These are phyloP conservation scores for Chironomus striatipennis DNA, from an alignment of 1,140 invertebrate genomes.

Conservation along the genomic window DNA sequence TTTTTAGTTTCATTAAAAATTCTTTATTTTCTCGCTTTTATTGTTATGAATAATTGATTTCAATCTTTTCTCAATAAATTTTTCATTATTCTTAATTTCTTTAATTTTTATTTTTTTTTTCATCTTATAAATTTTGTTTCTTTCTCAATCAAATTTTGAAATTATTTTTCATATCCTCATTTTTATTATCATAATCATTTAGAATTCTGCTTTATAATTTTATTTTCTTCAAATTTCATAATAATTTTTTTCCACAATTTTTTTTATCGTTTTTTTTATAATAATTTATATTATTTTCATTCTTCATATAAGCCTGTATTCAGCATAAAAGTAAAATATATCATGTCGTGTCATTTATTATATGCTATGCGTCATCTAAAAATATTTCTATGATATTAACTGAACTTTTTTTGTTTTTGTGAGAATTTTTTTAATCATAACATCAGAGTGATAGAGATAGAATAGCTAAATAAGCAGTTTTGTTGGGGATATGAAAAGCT, in stretches of 20 bases:
- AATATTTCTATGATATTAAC: no score
- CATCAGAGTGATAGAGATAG: no score
- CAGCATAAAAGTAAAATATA: not conserved
- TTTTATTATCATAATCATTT: constrained; percentile 12
- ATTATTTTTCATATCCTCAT: not conserved
- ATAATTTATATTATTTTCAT: not conserved
- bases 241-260: not conserved
- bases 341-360: not conserved
- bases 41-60: not conserved
- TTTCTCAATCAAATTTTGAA: not conserved
- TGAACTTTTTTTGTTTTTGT: no score
- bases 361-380: not conserved
- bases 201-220: constrained; percentile 14
- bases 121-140: not conserved
- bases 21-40: not conserved
- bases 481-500: no score
- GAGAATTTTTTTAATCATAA: no score
- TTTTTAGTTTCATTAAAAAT: not conserved
- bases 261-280: not conserved
- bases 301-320: not conserved
- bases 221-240: not conserved
- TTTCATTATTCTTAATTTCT: not conserved
- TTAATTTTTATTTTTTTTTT: not conserved
- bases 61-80: not conserved
- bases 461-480: no score